Evolutionary conservation across 2,888 invertebrate genomes (phyloP), one percentile per base, ranked within the genome.

Genomic region (Parochlus steinenii): DNA sequence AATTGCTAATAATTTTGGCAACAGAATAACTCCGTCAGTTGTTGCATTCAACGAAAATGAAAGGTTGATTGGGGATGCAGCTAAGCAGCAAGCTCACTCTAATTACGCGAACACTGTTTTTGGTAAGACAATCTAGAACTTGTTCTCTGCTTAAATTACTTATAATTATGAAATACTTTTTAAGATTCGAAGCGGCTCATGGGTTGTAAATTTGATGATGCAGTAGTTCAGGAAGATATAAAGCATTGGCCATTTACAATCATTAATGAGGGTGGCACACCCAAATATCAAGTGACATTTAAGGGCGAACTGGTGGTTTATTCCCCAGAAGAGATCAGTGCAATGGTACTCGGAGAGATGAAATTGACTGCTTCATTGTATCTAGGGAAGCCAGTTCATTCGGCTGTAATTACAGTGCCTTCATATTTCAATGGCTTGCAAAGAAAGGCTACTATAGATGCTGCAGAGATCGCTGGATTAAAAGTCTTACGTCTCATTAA

Each of bases 231-330:
- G 63, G 74, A 72, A 33, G 92, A 93, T 55, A 80, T 90, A 71
- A 87, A 90, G 62, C 81, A 81, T 60, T 92, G 89, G 79, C 90
- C 92, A 32, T 92, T 92, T 54, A 80, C 78, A 54, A 87, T 90
- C 3, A 61, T 79, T 50, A 78, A 69, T 53, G 80, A 80, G 52
- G 68, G 69, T 41, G 75, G 78, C 33, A 83, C 81, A 57, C 82
- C 82, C 42, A 82, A 79, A 61, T 78, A 83, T 43, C 67, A 76
- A 55, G 82, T 87, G 15, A 62, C 77, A 41, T 89, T 83, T 66
- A 89, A 89, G 54, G 89, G 86, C 28, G 89, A 89, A 59, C 61
- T 62, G 39, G 93, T 90, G 56, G 70, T 71, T 34, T 90, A 89
- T 66, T 81, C 75, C 61, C 86, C 89, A 0, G 89, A 90, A 59